Evolutionary conservation across 2,888 invertebrate species (phyloP).

Genomic region (Volucella bombylans): DNA sequence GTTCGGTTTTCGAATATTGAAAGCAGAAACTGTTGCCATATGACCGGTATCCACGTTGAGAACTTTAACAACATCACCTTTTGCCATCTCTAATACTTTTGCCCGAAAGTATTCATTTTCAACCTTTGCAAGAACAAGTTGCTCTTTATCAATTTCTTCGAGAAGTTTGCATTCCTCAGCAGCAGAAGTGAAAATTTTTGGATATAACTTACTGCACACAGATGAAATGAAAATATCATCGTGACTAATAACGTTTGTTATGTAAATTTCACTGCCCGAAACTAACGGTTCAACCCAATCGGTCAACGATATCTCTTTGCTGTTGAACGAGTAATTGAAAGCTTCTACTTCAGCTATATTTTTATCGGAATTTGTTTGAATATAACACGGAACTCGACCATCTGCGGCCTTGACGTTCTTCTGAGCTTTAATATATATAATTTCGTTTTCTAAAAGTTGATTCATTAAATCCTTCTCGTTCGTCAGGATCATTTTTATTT

Average conservation of each 20-base stretch:
- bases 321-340: slow-evolving; percentile 70
- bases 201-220: slow-evolving; percentile 61
- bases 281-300: slow-evolving; percentile 73
- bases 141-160: slow-evolving; percentile 40
- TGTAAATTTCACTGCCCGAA: slow-evolving; percentile 65
- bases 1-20: slow-evolving; percentile 71
- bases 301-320: slow-evolving; percentile 62
- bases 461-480: slow-evolving; percentile 49
- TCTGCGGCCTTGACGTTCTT: slow-evolving; percentile 1
- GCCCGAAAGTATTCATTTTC: slow-evolving; percentile 55
- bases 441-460: slow-evolving; percentile 46
- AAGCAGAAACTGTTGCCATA: slow-evolving; percentile 28
- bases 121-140: slow-evolving; percentile 62
- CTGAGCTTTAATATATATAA: slow-evolving; percentile 39
- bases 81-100: slow-evolving; percentile 37
- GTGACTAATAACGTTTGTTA: slow-evolving; percentile 71
- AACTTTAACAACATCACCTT: slow-evolving; percentile 48
- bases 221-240: slow-evolving; percentile 75
- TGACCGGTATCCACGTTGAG: slow-evolving; percentile 75
- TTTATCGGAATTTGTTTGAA: slow-evolving; percentile 30
- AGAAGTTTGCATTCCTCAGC: slow-evolving; percentile 64
- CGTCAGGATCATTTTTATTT: slow-evolving; percentile 49
- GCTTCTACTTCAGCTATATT: slow-evolving; percentile 73
- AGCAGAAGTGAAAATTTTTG: slow-evolving; percentile 68
- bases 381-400: slow-evolving; percentile 56